A percentile compares a stretch with the other conserved stretches of the same genome.
Conservation (phyloP, 35 echinoderm and acorn worm species). For the Patiria miniata region DNA sequence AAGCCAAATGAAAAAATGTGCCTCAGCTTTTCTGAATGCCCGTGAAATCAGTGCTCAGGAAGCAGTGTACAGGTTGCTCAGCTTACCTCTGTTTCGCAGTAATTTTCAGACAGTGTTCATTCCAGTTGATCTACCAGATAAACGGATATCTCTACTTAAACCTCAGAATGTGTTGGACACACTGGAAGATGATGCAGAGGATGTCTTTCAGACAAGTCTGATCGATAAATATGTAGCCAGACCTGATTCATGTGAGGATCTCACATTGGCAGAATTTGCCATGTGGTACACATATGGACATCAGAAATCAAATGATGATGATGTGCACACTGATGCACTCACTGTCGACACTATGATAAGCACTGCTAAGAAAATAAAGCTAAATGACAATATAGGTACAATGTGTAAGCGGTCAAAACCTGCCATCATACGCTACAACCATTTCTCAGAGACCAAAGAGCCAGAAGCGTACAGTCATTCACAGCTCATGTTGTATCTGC, state of each 20-base stretch:
- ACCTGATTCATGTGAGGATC: constrained; percentile 1
- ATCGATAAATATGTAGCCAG: constrained; percentile 21
- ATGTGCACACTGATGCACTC: neutral
- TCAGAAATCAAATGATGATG: neutral
- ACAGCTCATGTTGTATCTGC: constrained; percentile 1
- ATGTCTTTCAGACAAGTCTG: neutral
- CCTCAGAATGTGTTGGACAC: neutral
- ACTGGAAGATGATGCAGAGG: neutral
- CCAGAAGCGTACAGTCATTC: neutral
- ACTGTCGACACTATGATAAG: neutral
- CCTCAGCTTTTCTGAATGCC: constrained; percentile 42
- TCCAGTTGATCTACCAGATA: constrained; percentile 27
- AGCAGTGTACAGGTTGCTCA: constrained; percentile 49
- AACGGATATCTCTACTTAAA: constrained; percentile 11
- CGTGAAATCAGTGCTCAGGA: constrained; percentile 60
- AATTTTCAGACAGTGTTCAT: neutral
- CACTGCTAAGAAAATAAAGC: too few relatives aligned
- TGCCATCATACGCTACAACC: neutral
- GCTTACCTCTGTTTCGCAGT: neutral
- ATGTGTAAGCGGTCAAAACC: constrained; percentile 20
- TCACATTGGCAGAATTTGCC: constrained; percentile 11
- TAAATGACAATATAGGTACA: neutral
- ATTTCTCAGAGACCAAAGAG: too few relatives aligned
- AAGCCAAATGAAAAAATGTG: constrained; percentile 43
- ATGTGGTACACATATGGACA: neutral